These are phyloP conservation scores for Echinarachnius parma DNA, from an alignment of 53 echinoderm and acorn worm species.

Conservation along the genomic window DNA sequence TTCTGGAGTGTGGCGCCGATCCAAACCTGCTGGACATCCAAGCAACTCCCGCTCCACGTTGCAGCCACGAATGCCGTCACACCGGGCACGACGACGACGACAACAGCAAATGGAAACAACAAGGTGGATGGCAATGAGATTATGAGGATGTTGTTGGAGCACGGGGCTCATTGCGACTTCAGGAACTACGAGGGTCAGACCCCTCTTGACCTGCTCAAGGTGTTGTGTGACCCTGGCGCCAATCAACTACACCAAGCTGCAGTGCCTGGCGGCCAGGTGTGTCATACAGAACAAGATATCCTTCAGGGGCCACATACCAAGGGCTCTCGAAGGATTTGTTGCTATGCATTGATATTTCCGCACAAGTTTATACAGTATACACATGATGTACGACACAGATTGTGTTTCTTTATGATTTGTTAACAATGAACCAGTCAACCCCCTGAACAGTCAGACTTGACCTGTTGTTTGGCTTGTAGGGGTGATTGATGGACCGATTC, in stretches of 20 bases:
- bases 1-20: conserved; percentile 81
- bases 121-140: conserved; percentile 43
- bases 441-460: too few relatives aligned
- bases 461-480: too few relatives aligned
- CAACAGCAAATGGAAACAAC: conserved; percentile 49
- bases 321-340: conserved; percentile 80
- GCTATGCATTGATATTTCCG: conserved; percentile 73
- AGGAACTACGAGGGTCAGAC: conserved; percentile 68
- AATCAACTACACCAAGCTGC: conserved; percentile 83
- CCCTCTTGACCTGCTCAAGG: conserved; percentile 65
- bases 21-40: conserved; percentile 58
- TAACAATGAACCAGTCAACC: too few relatives aligned
- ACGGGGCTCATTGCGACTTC: conserved; percentile 81
- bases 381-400: too few relatives aligned
- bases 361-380: too few relatives aligned
- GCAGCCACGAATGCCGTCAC: conserved; percentile 48
- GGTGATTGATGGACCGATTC: too few relatives aligned
- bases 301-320: conserved; percentile 77
- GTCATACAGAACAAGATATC: conserved; percentile 62
- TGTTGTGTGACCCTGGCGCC: conserved; percentile 67
- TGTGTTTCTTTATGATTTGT: too few relatives aligned
- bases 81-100: conserved; percentile 32
- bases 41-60: conserved; percentile 80
- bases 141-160: conserved; percentile 66
- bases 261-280: conserved; percentile 78